A percentile compares a stretch with the other conserved stretches of the same genome.
These are phyloP conservation scores for Aurelia aurita DNA, from an alignment of 30 jellyfish, hydroid and myxozoan genomes.

Conservation along the genomic window DNA sequence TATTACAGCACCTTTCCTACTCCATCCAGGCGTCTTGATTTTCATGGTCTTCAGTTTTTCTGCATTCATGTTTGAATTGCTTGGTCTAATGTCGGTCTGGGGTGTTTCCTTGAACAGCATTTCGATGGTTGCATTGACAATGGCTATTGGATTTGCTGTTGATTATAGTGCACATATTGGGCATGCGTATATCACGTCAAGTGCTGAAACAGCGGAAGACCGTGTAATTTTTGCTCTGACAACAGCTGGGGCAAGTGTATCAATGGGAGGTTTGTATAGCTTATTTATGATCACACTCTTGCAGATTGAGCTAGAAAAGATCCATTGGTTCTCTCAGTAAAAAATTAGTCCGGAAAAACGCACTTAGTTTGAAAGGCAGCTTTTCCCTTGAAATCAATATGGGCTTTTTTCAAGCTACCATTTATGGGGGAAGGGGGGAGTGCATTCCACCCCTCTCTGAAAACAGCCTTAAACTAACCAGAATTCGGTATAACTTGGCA, in stretches of 20 bases:
- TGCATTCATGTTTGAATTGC: conserved; percentile 64
- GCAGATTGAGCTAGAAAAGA: too few relatives aligned
- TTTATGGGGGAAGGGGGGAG: too few relatives aligned
- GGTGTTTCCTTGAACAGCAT: conserved; percentile 46
- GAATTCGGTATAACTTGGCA: too few relatives aligned
- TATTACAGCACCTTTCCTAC: conserved; percentile 75
- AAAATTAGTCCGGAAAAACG: too few relatives aligned
- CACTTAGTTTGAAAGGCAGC: too few relatives aligned
- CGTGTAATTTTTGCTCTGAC: conserved; percentile 32
- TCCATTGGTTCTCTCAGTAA: too few relatives aligned
- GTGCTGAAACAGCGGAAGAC: conserved; percentile 10
- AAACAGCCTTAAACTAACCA: too few relatives aligned
- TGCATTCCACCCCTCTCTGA: too few relatives aligned
- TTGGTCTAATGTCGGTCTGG: conserved; percentile 79
- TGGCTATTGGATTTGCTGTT: conserved; percentile 74
- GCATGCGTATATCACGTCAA: conserved; percentile 65
- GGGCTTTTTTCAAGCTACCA: too few relatives aligned
- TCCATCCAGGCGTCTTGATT: conserved; percentile 73
- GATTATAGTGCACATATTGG: conserved; percentile 82
- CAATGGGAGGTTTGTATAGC: conserved; percentile 62
- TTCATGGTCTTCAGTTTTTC: conserved; percentile 73
- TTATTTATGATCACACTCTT: too few relatives aligned
- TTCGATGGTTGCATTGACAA: conserved; percentile 51
- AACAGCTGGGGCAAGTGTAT: conserved; percentile 62
- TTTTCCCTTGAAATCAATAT: too few relatives aligned